A percentile compares a stretch with the other conserved stretches of the same genome.
These are phyloP conservation scores for Tapirus indicus DNA, from an alignment of 2,797 vertebrate genomes.

Conservation along the genomic window DNA sequence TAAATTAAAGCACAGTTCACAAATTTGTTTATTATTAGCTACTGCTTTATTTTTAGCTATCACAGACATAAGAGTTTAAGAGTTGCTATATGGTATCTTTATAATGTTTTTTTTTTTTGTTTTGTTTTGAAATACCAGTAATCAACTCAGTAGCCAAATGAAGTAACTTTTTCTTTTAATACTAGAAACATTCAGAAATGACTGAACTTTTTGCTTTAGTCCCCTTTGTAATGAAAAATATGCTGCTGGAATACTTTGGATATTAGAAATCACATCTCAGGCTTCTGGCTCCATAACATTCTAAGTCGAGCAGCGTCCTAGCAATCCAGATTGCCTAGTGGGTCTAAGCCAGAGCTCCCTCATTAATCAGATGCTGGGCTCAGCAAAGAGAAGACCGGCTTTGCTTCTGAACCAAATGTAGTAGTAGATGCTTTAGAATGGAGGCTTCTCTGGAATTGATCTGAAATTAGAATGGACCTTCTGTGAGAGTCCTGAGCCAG, in stretches of 20 bases:
- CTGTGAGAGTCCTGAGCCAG: not conserved
- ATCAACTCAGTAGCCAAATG: not conserved
- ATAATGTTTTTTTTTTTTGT: not conserved
- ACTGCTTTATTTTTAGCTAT: not conserved
- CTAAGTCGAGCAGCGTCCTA: not conserved
- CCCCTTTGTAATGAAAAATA: not conserved
- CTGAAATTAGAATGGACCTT: not conserved
- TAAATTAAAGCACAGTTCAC: constrained; percentile 9
- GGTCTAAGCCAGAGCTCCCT: not conserved
- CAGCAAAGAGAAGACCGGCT: not conserved
- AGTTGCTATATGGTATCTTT: not conserved
- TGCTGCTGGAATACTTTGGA: not conserved
- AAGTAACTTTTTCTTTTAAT: constrained; percentile 48
- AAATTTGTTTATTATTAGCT: not conserved
- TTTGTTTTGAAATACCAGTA: not conserved
- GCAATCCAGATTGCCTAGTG: not conserved
- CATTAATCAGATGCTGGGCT: not conserved
- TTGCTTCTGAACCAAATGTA: not conserved
- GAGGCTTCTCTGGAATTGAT: not conserved
- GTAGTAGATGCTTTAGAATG: not conserved
- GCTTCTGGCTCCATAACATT: not conserved
- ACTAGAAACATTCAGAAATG: not conserved
- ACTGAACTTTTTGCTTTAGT: not conserved
- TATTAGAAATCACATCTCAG: not conserved
- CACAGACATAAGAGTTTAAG: not conserved